Evolutionary conservation across 2,797 vertebrate species (phyloP).

Genomic region (Helarctos malayanus): DNA sequence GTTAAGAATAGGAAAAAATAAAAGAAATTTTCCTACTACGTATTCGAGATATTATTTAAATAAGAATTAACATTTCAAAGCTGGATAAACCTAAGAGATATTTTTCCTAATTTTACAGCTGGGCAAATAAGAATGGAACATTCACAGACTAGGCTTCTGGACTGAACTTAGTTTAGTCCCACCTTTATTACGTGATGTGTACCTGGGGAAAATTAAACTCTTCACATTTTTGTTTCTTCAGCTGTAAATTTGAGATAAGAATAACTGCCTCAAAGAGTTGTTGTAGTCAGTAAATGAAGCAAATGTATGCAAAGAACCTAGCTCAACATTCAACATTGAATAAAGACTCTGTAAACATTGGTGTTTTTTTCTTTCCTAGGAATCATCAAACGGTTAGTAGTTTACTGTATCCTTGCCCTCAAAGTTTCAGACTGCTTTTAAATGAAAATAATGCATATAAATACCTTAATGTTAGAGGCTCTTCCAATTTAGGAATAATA

Average conservation of each 20-base stretch:
- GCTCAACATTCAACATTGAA: background rate
- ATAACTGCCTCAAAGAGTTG: background rate
- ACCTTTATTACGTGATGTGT: background rate
- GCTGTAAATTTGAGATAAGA: background rate
- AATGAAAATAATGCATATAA: background rate
- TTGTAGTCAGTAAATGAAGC: background rate
- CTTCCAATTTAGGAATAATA: background rate
- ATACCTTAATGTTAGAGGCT: background rate
- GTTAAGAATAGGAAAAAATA: background rate
- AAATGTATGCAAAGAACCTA: background rate
- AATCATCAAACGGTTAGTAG: background rate
- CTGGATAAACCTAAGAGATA: background rate
- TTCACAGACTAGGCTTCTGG: background rate
- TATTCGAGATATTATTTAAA: background rate
- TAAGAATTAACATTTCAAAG: background rate
- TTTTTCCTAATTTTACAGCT: background rate
- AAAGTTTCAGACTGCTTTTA: background rate
- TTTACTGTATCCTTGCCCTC: background rate
- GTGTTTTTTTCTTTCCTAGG: background rate
- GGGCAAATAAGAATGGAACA: background rate
- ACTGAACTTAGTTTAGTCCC: background rate
- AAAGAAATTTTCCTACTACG: background rate
- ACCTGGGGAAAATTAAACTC: slow-evolving; percentile 10
- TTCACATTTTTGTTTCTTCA: slow-evolving; percentile 24
- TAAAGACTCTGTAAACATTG: background rate